Percentiles rank a stretch among this genome's conserved stretches.
Conservation (phyloP, 2,113 vertebrate species). For the Malurus cyaneus region DNA sequence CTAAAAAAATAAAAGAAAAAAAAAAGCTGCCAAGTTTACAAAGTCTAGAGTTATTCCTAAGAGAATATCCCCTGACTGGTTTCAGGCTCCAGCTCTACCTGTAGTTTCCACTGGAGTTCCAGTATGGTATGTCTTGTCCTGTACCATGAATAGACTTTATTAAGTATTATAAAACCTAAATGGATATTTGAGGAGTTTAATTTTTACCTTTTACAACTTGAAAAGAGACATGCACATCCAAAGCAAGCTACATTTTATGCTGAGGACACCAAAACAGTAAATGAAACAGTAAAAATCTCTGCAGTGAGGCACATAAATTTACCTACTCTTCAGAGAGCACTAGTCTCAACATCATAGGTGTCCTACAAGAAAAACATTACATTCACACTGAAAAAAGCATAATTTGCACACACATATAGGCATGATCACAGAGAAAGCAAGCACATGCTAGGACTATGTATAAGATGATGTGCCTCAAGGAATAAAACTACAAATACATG, state of each 20-base stretch:
- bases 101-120: no score
- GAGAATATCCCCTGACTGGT: no score
- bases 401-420: not conserved
- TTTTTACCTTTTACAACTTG: not conserved
- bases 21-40: no score
- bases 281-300: not conserved
- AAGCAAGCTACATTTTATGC: not conserved
- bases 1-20: no score
- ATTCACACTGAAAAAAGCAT: not conserved
- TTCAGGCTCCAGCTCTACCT: no score
- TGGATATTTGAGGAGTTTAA: not conserved
- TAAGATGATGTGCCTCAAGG: not conserved
- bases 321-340: not conserved
- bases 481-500: not conserved
- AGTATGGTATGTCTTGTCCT: not conserved
- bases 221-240: not conserved
- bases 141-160: not conserved
- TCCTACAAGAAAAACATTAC: not conserved
- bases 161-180: not conserved
- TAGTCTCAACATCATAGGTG: not conserved
- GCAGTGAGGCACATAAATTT: not conserved
- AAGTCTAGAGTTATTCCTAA: no score
- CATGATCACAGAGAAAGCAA: not conserved
- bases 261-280: not conserved
- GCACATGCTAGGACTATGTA: not conserved